Base-by-base conservation (phyloP, 2,113 vertebrate genomes). In the Hippocampus comes region DNA sequence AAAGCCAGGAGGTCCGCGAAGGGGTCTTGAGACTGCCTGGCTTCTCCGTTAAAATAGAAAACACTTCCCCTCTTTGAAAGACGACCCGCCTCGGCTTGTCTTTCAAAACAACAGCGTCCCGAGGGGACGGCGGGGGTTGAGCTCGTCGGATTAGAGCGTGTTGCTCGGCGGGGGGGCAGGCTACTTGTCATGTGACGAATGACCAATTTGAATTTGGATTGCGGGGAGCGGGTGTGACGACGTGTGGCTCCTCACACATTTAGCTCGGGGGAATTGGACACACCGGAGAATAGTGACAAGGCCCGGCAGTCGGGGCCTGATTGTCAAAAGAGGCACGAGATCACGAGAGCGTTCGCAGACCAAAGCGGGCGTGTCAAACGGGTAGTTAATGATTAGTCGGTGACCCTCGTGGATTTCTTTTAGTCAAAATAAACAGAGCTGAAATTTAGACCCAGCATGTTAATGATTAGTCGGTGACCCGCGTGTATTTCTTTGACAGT, bases 21-120 rank as follows among this genome's bases (percentile, higher is more conserved):
- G 78, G 63, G 72, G 73, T 75, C 85, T 86, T 70, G 68, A 85
- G 82, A 83, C 89, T 86, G 70, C 77, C 71, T 79, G 82, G 63
- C 80, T 79, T 78, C 83, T 77, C 81, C 76, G 84, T 89, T 83
- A 90, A 91, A 90, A 89, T 87, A 91, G 88, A 89, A 82, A 82
- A 9, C n/a, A 66, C 9, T 18, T n/a, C n/a, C 21, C 21, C 12
- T n/a, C 81, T 86, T 85, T 88, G 87, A 86, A 89, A 89, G 76
- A 69, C 41, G 60, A 87, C 55, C 82, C 78, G 0, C 0, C 15
- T 6, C 17, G 67, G 72, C 73, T 89, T 75, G 5, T 68, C 79
- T 90, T 89, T 91, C 89, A 91, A 87, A 91, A 91, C 87, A 91
- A 87, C 86, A 84, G 80, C 75, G 21, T 56, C n/a, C 21, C 53